Percentiles rank a stretch among this genome's conserved stretches.
Evolutionary conservation across 2,113 vertebrate genomes (phyloP).

Genomic region (Falco punctatus): DNA sequence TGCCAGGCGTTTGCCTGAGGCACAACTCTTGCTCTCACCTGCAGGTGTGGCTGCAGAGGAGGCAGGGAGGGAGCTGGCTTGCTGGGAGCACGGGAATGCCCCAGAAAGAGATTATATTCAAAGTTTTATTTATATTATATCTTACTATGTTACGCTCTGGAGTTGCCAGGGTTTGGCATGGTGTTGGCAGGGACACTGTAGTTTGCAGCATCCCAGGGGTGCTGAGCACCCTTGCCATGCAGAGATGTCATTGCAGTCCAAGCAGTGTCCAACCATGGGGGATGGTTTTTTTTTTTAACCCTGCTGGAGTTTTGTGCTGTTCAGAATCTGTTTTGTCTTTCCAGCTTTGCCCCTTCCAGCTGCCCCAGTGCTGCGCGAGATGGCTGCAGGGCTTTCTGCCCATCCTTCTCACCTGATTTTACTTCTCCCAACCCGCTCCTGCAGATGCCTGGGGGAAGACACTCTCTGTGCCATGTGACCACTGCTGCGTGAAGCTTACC

Average conservation of each 20-base stretch:
- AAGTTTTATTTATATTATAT: neutral
- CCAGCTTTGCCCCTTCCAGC: neutral
- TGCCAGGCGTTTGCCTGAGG: neutral
- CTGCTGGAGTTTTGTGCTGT: neutral
- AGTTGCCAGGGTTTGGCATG: neutral
- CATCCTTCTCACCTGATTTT: fast-evolving
- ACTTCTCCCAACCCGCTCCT: neutral
- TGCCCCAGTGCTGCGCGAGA: fast-evolving
- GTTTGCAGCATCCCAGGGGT: neutral
- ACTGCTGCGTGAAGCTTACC: slow-evolving; percentile 55
- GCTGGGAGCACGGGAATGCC: neutral
- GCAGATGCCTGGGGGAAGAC: slow-evolving; percentile 70
- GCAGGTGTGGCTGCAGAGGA: neutral
- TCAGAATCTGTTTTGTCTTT: fast-evolving
- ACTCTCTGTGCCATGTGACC: slow-evolving; percentile 75
- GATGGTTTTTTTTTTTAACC: neutral
- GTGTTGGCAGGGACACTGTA: neutral
- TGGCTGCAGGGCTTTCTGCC: neutral
- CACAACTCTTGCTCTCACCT: neutral
- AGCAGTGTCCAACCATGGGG: fast-evolving
- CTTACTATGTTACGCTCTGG: neutral
- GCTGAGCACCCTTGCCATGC: neutral
- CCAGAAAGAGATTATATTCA: neutral
- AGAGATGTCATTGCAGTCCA: neutral
- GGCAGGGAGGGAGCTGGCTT: neutral